These are phyloP conservation scores for Eupithecia tripunctaria DNA, from an alignment of 2,888 invertebrate genomes.

Conservation along the genomic window DNA sequence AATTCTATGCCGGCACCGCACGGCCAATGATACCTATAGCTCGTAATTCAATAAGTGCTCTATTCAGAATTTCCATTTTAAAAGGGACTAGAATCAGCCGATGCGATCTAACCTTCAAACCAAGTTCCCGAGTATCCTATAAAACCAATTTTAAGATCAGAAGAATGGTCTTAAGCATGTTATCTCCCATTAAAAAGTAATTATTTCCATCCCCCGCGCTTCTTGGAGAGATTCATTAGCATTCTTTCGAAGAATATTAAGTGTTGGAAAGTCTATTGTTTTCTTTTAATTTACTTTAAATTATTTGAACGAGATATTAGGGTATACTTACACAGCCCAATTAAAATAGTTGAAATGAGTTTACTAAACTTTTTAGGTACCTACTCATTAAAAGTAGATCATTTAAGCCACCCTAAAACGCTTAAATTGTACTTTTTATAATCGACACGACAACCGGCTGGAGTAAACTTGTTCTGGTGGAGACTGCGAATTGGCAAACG, in stretches of 20 bases:
- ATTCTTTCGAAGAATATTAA: constrained; percentile 30
- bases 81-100: neutral
- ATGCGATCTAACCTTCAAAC: neutral
- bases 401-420: neutral
- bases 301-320: constrained; percentile 13
- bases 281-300: constrained; percentile 28
- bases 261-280: constrained; percentile 29
- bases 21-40: neutral
- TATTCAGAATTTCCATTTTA: neutral
- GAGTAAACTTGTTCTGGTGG: too few relatives aligned
- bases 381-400: neutral
- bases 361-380: neutral
- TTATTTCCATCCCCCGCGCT: constrained; percentile 28
- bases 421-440: neutral
- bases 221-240: constrained; percentile 20
- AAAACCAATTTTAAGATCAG: constrained; percentile 15
- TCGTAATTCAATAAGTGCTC: neutral
- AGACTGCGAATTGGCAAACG: too few relatives aligned
- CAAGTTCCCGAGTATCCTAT: constrained; percentile 7
- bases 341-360: neutral
- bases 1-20: too few relatives aligned
- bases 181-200: constrained; percentile 35
- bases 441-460: too few relatives aligned
- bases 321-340: neutral
- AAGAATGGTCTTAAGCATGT: constrained; percentile 21